Conservation (phyloP, 2,113 vertebrate species). For the Pyxicephalus adspersus region DNA sequence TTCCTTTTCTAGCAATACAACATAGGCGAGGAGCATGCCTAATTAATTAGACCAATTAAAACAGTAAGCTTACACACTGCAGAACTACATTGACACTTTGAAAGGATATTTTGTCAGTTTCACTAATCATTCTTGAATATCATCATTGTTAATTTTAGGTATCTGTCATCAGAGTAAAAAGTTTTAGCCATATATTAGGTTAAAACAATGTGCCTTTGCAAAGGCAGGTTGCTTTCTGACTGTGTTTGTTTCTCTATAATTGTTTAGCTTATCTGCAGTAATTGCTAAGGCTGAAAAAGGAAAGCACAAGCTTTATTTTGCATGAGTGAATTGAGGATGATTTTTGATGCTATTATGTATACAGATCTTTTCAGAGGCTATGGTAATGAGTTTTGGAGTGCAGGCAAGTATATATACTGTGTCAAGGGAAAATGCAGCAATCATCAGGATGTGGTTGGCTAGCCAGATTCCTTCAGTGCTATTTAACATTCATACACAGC, state of each 20-base stretch:
- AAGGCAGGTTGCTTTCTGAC: constrained; percentile 5
- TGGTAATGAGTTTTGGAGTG: constrained; percentile 45
- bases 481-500: constrained; percentile 26
- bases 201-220: not conserved
- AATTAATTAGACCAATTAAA: no score
- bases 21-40: no score
- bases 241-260: constrained; percentile 35
- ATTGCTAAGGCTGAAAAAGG: constrained; percentile 27
- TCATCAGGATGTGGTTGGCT: constrained; percentile 43
- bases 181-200: not conserved
- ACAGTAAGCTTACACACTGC: no score
- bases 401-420: constrained; percentile 25
- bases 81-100: no score
- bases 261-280: constrained; percentile 34
- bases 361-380: constrained; percentile 30
- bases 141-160: not conserved
- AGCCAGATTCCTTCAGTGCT: constrained; percentile 30
- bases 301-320: constrained; percentile 30
- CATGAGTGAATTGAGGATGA: constrained; percentile 37
- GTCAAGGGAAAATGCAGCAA: constrained; percentile 13
- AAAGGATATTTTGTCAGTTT: no score
- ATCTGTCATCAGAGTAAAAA: not conserved
- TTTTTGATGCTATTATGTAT: constrained; percentile 39
- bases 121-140: no score
- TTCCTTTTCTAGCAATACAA: no score